Evolutionary conservation across 1,140 invertebrate species (phyloP).

Genomic region (Phortica variegata): DNA sequence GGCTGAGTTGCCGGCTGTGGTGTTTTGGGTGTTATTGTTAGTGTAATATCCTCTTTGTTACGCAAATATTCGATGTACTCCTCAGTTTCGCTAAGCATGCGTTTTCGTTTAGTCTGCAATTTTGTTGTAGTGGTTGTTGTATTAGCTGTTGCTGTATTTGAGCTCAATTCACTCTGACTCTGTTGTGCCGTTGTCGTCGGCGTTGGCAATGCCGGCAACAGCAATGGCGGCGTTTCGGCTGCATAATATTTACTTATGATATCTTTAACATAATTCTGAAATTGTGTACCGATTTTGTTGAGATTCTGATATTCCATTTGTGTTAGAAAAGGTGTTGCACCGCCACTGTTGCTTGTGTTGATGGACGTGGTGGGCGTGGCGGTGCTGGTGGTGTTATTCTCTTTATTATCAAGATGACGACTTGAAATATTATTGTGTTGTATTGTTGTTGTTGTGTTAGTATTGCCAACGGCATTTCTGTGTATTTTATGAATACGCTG

Average conservation of each 20-base stretch:
- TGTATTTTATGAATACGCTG: background rate
- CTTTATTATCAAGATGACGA: slow-evolving; percentile 42
- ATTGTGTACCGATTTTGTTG: slow-evolving; percentile 50
- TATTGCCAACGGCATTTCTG: background rate
- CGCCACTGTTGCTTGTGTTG: slow-evolving; percentile 13
- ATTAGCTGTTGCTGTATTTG: slow-evolving; percentile 1
- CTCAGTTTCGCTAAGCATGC: slow-evolving; percentile 47
- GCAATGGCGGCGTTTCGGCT: slow-evolving; percentile 44
- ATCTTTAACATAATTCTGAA: slow-evolving; percentile 56
- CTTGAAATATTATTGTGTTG: slow-evolving; percentile 39
- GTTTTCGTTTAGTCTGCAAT: slow-evolving; percentile 38
- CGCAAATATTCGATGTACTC: slow-evolving; percentile 55
- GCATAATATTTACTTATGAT: slow-evolving; percentile 55
- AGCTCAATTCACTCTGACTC: slow-evolving; percentile 2
- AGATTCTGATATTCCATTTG: slow-evolving; percentile 56
- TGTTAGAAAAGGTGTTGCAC: slow-evolving; percentile 41
- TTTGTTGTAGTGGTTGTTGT: too few relatives aligned
- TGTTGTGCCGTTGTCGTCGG: slow-evolving; percentile 42
- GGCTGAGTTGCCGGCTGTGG: slow-evolving; percentile 9
- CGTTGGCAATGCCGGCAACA: slow-evolving; percentile 42
- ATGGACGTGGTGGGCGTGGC: too few relatives aligned
- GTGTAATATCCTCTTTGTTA: slow-evolving; percentile 52
- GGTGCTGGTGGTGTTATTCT: slow-evolving; percentile 38
- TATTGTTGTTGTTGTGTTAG: slow-evolving; percentile 18
- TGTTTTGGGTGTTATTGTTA: slow-evolving; percentile 47